Percentiles rank a stretch among this genome's conserved stretches.
These are phyloP conservation scores for Anas capensis DNA, from an alignment of 2,797 vertebrate genomes.

Conservation along the genomic window DNA sequence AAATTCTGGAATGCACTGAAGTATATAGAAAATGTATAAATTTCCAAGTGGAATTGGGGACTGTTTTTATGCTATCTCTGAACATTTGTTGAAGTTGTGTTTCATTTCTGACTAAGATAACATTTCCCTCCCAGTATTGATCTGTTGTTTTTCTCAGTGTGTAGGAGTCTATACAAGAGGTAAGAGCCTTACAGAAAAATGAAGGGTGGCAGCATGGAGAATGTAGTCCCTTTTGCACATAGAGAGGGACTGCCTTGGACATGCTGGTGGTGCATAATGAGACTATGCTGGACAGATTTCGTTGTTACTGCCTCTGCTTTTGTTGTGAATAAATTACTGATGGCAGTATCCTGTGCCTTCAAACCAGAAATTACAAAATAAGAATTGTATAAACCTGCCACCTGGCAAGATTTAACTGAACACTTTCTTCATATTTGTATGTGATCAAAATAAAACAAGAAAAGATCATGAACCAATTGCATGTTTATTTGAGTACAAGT, in stretches of 20 bases:
- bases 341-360: neutral
- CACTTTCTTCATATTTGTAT: neutral
- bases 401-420: neutral
- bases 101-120: neutral
- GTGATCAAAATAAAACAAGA: neutral
- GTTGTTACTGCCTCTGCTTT: neutral
- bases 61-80: neutral
- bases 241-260: neutral
- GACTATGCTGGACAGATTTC: neutral
- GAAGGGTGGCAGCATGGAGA: neutral
- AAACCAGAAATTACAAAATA: neutral
- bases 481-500: neutral
- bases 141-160: neutral
- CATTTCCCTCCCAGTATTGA: neutral
- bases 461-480: neutral
- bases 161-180: neutral
- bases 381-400: neutral
- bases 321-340: neutral
- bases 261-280: neutral
- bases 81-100: fast-evolving
- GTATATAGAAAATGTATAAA: neutral
- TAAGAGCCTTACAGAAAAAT: neutral
- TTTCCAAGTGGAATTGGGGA: neutral
- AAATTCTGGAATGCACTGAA: neutral
- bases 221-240: neutral